These are phyloP conservation scores for Xestia ashworthii DNA, from an alignment of 2,888 invertebrate species.

Conservation along the genomic window DNA sequence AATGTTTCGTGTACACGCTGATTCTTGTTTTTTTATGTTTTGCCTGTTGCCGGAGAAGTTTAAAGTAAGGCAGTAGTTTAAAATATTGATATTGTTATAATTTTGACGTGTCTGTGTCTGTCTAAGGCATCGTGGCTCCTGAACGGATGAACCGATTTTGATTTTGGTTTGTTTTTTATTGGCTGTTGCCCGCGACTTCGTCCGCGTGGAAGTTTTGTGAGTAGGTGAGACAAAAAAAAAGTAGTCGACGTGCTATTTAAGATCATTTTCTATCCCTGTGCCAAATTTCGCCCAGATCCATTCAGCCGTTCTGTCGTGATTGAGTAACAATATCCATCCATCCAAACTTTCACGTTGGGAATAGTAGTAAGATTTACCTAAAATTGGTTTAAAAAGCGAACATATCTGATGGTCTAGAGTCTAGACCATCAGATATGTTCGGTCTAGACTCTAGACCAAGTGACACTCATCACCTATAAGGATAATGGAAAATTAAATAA, in stretches of 20 bases:
- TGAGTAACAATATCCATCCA: neutral
- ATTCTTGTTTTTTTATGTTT: slow-evolving; percentile 27
- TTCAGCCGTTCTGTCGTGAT: neutral
- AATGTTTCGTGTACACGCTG: slow-evolving; percentile 12
- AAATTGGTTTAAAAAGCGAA: neutral
- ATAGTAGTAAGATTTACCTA: neutral
- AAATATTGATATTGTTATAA: neutral
- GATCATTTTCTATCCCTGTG: neutral
- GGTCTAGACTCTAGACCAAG: too few relatives aligned
- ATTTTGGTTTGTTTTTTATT: neutral
- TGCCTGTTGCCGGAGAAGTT: neutral
- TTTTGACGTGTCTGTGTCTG: too few relatives aligned
- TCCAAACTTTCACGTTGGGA: neutral
- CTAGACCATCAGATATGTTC: too few relatives aligned
- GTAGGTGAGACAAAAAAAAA: too few relatives aligned
- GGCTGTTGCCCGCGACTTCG: neutral
- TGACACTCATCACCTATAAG: neutral
- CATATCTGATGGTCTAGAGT: neutral
- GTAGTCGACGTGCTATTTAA: neutral
- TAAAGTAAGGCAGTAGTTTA: neutral
- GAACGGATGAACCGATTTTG: too few relatives aligned
- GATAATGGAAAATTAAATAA: neutral
- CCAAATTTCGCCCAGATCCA: neutral
- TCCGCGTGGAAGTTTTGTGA: neutral
- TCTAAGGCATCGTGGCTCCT: too few relatives aligned